These are phyloP conservation scores for Felis chaus DNA, from an alignment of 2,113 vertebrate genomes.

Conservation along the genomic window DNA sequence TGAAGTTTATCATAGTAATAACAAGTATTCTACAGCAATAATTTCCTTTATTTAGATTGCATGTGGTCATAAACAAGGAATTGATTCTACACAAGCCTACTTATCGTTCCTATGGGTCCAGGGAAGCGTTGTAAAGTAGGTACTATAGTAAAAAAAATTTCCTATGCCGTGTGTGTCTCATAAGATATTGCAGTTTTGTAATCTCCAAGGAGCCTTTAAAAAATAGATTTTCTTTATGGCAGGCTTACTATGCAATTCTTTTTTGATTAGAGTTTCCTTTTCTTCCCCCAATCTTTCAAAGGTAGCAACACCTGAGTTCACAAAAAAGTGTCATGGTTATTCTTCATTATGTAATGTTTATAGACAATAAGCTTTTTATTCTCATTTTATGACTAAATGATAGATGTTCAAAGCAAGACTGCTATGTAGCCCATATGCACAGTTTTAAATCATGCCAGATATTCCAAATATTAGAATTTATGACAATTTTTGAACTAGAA, in stretches of 20 bases:
- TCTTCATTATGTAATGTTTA: constrained; percentile 50
- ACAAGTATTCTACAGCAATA: constrained; percentile 11
- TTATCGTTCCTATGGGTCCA: constrained; percentile 38
- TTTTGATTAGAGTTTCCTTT: constrained; percentile 60
- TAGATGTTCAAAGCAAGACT: neutral
- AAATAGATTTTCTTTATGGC: constrained; percentile 70
- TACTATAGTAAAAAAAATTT: constrained; percentile 18
- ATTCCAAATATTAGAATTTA: neutral
- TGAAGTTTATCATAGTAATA: constrained; percentile 36
- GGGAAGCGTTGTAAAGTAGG: constrained; percentile 36
- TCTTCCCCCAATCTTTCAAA: constrained; percentile 50
- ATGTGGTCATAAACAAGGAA: constrained; percentile 59
- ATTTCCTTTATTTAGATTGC: constrained; percentile 52
- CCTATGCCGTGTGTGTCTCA: constrained; percentile 37
- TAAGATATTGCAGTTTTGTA: constrained; percentile 44
- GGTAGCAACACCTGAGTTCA: neutral
- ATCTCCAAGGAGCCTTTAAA: constrained; percentile 69
- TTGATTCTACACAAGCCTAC: constrained; percentile 10
- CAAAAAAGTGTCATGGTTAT: constrained; percentile 22
- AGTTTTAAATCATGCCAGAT: neutral
- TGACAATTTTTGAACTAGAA: neutral
- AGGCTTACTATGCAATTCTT: constrained; percentile 55
- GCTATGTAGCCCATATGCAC: neutral
- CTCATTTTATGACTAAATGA: constrained; percentile 27
- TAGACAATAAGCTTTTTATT: constrained; percentile 47